Conservation (phyloP, 2,888 invertebrate species). For the Linyphia triangularis region DNA sequence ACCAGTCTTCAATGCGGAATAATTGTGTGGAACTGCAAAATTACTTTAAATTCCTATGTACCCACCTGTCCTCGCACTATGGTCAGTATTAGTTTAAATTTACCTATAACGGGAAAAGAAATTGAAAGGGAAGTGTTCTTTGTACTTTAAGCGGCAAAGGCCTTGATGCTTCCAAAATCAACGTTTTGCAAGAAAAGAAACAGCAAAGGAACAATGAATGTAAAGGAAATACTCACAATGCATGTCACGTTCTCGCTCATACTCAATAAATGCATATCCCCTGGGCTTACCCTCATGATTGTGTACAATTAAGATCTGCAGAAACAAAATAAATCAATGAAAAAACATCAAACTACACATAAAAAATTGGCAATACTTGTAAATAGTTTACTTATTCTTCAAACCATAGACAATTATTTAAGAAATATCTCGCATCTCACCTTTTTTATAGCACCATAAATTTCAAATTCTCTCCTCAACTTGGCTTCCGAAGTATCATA, state of each 20-base stretch:
- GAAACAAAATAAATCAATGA: slow-evolving; percentile 75
- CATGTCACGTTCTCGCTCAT: slow-evolving; percentile 99
- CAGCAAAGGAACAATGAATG: not conserved
- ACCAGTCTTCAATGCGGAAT: slow-evolving; percentile 43
- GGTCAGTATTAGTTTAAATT: slow-evolving; percentile 41
- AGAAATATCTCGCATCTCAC: slow-evolving; percentile 81
- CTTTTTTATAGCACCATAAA: slow-evolving; percentile 98
- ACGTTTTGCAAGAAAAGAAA: slow-evolving; percentile 14
- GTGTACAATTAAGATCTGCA: slow-evolving; percentile 92
- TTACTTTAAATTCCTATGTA: slow-evolving; percentile 51
- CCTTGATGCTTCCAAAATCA: not conserved
- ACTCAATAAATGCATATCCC: slow-evolving; percentile 99
- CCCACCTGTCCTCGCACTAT: slow-evolving; percentile 57
- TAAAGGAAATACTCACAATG: slow-evolving; percentile 91
- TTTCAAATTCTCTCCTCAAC: slow-evolving; percentile 97
- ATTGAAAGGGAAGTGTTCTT: not conserved
- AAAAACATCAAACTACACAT: slow-evolving; percentile 72
- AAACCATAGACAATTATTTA: not conserved
- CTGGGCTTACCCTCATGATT: slow-evolving; percentile 94
- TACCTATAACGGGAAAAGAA: slow-evolving; percentile 59
- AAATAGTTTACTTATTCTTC: not conserved
- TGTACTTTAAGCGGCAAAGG: not conserved
- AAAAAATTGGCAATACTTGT: not conserved
- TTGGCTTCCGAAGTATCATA: slow-evolving; percentile 99
- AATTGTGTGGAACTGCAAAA: slow-evolving; percentile 55